Evolutionary conservation across 2,888 invertebrate species (phyloP), one percentile per base, ranked within the genome.

Genomic region (Lasioglossum leucozonium): DNA sequence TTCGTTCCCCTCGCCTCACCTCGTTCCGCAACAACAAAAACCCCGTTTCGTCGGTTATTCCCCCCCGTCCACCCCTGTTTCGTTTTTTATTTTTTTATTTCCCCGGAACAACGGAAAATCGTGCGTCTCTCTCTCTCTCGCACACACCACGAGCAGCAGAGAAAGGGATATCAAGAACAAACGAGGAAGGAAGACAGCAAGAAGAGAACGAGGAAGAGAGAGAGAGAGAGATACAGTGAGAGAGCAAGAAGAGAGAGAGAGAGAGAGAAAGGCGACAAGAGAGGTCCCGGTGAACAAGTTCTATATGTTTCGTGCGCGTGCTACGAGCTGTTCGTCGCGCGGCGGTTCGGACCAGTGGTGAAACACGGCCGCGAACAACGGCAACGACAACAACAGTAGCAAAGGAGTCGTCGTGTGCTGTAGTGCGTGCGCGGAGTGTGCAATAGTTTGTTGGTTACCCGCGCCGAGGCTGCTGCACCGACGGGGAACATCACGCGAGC

Each of bases 381-480:
- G 34, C 34, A 34, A 65, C 30, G 30, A 65, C 65, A 16, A 30
- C 30, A 34, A 65, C 30, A 75, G 78, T 77, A 65, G 74, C 69
- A 30, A 47, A 69, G 72, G 73, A 79, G 72, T 51, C 87, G 81
- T 75, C 72, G 85, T 76, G 85, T 85, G 84, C 81, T 88, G 81
- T 84, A 83, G 90, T 87, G 81, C 85, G 90, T 81, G 88, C 81
- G 87, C 79, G 88, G 67, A 82, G 89, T 86, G 90, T 89, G 90
- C 88, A 86, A 90, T 85, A 88, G 84, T 84, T 74, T 83, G 75
- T 80, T 65, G 58, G 55, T 81, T 87, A 79, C 65, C 44, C 8
- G 65, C 65, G 37, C 44, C 69, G 67, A 65, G 67, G 51, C 51
- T 51, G 77, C 65, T 65, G 65, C 73, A 73, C 47, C 67, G 44